A percentile compares a stretch with the other conserved stretches of the same genome.
phyloP scores from a whole-genome alignment of 2,113 vertebrate species.

The Spilogale gracilis region DNA sequence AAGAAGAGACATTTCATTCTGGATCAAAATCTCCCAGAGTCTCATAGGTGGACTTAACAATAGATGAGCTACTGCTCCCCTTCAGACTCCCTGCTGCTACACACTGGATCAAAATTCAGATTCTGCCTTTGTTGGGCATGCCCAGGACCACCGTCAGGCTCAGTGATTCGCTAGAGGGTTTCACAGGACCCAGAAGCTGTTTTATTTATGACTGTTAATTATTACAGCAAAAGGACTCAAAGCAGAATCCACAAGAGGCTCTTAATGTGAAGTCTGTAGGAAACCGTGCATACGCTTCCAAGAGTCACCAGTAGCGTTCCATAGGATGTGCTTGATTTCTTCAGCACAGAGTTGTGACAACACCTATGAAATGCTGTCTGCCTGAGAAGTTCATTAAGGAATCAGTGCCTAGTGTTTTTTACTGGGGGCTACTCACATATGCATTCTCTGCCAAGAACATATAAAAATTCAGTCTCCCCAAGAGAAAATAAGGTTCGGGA shows the following conservation, averaged over 20 bases:
- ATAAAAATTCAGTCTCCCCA: neutral
- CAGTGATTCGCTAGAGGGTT: neutral
- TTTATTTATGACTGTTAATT: neutral
- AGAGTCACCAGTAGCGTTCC: neutral
- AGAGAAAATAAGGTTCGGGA: neutral
- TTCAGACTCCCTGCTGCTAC: neutral
- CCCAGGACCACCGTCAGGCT: neutral
- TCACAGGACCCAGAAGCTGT: neutral
- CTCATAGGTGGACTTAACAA: neutral
- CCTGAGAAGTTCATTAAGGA: neutral
- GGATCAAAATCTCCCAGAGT: neutral
- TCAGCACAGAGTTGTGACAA: neutral
- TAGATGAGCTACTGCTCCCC: neutral
- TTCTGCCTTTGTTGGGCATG: neutral
- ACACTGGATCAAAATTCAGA: neutral
- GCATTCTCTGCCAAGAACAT: neutral
- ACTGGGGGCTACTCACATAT: fast-evolving
- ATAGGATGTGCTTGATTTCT: neutral
- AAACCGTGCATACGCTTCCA: neutral
- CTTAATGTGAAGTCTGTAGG: neutral
- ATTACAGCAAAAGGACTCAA: neutral
- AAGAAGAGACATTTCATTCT: neutral
- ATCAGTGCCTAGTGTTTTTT: neutral
- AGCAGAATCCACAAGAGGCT: neutral
- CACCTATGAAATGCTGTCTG: neutral